A percentile compares a stretch with the other conserved stretches of the same genome.
These are phyloP conservation scores for Phrynocephalus versicolor DNA, from an alignment of 2,113 vertebrate species.

Conservation along the genomic window DNA sequence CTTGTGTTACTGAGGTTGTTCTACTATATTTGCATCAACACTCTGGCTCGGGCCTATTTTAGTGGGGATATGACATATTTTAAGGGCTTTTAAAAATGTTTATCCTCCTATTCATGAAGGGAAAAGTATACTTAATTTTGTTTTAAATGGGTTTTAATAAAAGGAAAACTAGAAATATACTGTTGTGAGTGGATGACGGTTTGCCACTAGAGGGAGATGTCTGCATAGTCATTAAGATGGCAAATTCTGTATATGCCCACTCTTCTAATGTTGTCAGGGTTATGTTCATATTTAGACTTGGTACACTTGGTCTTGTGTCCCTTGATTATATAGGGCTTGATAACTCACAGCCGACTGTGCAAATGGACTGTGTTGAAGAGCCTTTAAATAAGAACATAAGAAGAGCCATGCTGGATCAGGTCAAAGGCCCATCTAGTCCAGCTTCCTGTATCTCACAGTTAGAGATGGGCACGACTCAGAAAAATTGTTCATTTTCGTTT, in stretches of 20 bases:
- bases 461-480: no score
- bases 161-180: not conserved
- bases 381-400: not conserved
- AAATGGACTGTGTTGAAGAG: not conserved
- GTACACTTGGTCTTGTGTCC: not conserved
- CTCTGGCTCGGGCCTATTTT: not conserved
- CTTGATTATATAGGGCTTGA: not conserved
- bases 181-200: not conserved
- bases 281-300: not conserved
- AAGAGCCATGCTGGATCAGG: no score
- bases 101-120: not conserved
- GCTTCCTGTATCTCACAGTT: no score
- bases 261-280: not conserved
- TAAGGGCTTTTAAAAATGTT: not conserved
- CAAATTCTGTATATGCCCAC: not conserved
- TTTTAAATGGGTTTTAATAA: no score
- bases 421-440: not conserved
- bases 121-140: not conserved
- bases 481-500: no score
- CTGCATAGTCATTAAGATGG: not conserved
- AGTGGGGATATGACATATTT: no score
- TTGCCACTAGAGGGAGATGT: constrained; percentile 30
- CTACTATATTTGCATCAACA: not conserved
- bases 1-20: not conserved
- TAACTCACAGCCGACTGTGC: not conserved